A percentile compares a stretch with the other conserved stretches of the same genome.
These are phyloP conservation scores for Enhydra lutris DNA, from an alignment of 2,113 vertebrate genomes.

Conservation along the genomic window DNA sequence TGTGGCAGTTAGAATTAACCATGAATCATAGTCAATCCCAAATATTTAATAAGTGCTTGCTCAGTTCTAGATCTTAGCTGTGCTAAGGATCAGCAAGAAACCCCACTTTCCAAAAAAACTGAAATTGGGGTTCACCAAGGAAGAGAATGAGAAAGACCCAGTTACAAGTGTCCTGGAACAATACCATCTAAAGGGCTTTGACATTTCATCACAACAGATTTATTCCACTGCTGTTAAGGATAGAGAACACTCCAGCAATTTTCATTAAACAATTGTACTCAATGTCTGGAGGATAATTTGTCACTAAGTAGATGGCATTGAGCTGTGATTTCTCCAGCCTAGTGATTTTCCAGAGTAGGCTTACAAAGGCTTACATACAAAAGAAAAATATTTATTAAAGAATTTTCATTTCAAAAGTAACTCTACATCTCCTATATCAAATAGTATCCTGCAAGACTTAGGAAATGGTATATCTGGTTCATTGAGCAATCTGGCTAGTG, in stretches of 20 bases:
- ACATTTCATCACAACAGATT: background rate
- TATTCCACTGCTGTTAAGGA: background rate
- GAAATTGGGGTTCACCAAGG: background rate
- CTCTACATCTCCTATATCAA: background rate
- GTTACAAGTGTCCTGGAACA: background rate
- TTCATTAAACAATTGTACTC: background rate
- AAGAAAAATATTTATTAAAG: background rate
- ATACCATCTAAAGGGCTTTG: no score
- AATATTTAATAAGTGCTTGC: background rate
- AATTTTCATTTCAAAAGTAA: conserved; percentile 5
- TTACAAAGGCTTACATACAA: background rate
- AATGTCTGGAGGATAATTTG: background rate
- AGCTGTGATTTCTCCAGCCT: background rate
- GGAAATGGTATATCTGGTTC: background rate
- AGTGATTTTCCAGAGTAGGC: background rate
- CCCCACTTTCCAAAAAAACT: background rate
- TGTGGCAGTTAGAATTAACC: background rate
- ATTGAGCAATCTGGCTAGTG: background rate
- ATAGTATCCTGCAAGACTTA: background rate
- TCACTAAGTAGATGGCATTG: background rate
- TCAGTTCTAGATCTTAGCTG: background rate
- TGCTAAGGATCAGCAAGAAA: background rate
- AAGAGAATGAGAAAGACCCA: background rate
- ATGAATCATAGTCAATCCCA: background rate
- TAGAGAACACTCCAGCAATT: background rate